phyloP scores from a whole-genome alignment of 2,113 vertebrate genomes.

The Coregonus clupeaformis region DNA sequence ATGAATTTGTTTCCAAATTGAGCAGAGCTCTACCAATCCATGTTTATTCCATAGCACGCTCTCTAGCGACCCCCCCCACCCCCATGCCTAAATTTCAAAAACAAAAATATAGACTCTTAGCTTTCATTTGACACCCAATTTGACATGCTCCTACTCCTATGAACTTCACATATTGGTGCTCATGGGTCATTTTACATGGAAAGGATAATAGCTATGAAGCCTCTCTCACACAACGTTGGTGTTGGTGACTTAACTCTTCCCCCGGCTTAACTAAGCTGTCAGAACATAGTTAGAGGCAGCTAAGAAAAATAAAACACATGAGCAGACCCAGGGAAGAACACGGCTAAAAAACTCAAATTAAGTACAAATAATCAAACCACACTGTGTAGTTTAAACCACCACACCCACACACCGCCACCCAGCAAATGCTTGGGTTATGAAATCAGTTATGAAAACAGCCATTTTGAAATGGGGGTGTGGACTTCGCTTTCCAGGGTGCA shows the following conservation, averaged over 20 bases:
- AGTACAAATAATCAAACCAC: not conserved
- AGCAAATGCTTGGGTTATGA: slow-evolving; percentile 35
- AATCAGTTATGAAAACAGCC: slow-evolving; percentile 30
- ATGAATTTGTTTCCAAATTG: too few relatives aligned
- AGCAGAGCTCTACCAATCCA: too few relatives aligned
- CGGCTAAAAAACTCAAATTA: not conserved
- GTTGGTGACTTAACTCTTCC: not conserved
- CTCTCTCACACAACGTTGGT: not conserved
- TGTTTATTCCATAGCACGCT: too few relatives aligned
- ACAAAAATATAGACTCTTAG: too few relatives aligned
- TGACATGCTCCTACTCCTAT: too few relatives aligned
- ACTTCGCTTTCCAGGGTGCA: too few relatives aligned
- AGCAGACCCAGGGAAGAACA: not conserved
- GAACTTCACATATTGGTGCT: not conserved
- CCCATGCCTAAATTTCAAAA: too few relatives aligned
- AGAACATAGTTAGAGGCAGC: not conserved
- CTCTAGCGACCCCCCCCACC: too few relatives aligned
- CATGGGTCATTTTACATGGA: too few relatives aligned
- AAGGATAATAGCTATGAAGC: not conserved
- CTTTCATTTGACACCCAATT: too few relatives aligned
- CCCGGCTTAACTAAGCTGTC: not conserved
- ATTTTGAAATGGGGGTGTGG: not conserved
- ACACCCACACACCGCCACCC: slow-evolving; percentile 11
- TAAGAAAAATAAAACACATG: not conserved
- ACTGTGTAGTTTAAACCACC: not conserved